Evolutionary conservation across 2,888 invertebrate genomes (phyloP), one percentile per base, ranked within the genome.

Genomic region (Azorinus chamasolen): DNA sequence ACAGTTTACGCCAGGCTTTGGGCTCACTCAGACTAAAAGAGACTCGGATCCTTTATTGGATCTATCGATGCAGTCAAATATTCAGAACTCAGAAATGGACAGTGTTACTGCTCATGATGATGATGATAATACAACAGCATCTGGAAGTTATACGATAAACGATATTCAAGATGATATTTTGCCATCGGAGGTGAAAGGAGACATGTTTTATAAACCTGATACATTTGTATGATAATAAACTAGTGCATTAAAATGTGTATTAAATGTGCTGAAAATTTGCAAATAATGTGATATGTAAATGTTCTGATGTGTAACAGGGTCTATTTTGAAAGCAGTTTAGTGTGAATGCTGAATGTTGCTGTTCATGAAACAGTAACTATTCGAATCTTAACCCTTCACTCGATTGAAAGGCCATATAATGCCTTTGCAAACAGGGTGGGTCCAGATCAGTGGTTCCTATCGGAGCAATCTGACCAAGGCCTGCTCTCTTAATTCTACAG

Each of bases 101-200:
- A 66, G 70, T 0, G 54, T 57, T n/a, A 55, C 64, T 39, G 78
- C 79, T 37, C 85, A 83, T 20, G 89, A 89, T 50, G 88, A 88
- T 63, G 88, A 89, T 66, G 48, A 78, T 6, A 75, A 74, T 2
- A 81, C 81, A 20, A 81, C 81, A 5, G 78, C 81, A 10, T 81
- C 81, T 3, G 81, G 81, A 25, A 81, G 81, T 69, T 81, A 89
- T 61, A 87, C 88, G 0, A 75, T 85, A 8, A 88, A 89, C 45
- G 87, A 88, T 57, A 65, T 85, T 16, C 84, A 87, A 20, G 86
- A 88, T 53, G 81, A 83, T 46, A 69, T 81, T 18, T 39, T 78
- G 24, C 27, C 16, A 1, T 24, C 69, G 14, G 77, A 81, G 32
- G 70, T 68, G 54, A 79, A 59, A 51, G 45, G 18, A 41, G 77